Evolutionary conservation across 2,113 vertebrate genomes (phyloP).

Genomic region (Rhagologus leucostigma): DNA sequence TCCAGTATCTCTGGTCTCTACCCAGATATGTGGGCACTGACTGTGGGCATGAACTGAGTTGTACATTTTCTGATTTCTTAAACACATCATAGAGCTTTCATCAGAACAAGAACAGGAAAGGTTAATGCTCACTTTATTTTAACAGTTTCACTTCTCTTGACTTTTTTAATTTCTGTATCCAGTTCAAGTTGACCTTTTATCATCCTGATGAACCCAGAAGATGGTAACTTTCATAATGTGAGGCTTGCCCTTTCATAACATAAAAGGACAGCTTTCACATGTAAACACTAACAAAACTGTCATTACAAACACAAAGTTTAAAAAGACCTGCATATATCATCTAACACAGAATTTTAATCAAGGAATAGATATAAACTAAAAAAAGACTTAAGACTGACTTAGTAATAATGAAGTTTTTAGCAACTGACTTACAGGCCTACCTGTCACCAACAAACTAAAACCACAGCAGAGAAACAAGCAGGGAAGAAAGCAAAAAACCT

Average conservation of each 20-base stretch:
- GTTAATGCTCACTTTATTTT: not conserved
- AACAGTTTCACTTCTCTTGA: not conserved
- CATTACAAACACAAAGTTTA: not conserved
- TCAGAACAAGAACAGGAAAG: not conserved
- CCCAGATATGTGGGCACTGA: not conserved
- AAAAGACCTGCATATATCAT: not conserved
- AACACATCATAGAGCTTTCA: not conserved
- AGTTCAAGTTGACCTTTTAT: not conserved
- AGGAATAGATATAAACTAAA: not conserved
- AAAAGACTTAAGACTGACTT: not conserved
- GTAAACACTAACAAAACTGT: not conserved
- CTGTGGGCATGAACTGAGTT: not conserved
- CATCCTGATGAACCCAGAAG: not conserved
- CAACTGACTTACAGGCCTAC: not conserved
- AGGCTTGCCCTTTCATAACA: not conserved
- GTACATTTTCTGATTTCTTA: not conserved
- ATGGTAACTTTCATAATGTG: not conserved
- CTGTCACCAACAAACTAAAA: not conserved
- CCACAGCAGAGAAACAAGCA: not conserved
- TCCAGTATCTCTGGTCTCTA: not conserved
- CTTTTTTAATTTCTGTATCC: not conserved
- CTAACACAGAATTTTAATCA: not conserved
- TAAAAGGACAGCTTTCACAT: not conserved
- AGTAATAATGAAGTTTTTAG: not conserved
- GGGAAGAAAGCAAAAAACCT: fast-evolving